These are phyloP conservation scores for Polyergus mexicanus DNA, from an alignment of 1,140 invertebrate species.

Conservation along the genomic window DNA sequence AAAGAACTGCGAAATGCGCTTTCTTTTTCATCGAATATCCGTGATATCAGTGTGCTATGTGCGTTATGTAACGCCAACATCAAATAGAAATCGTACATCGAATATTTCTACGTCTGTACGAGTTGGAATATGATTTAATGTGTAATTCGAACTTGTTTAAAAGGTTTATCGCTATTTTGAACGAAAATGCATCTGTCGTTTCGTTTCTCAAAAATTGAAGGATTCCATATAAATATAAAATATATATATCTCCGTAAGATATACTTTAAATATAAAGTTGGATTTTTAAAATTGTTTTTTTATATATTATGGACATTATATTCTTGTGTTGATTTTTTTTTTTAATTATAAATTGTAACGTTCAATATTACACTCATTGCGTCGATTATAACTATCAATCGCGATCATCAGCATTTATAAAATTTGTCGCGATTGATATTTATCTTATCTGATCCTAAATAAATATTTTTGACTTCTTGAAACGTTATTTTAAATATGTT, in stretches of 20 bases:
- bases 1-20: background rate
- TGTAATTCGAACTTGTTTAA: slow-evolving; percentile 20
- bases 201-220: background rate
- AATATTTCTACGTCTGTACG: background rate
- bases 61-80: background rate
- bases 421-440: background rate
- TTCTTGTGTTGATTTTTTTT: background rate
- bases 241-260: background rate
- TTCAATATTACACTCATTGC: too few species aligned
- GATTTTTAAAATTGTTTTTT: background rate
- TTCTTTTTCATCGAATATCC: background rate
- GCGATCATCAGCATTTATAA: background rate
- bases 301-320: background rate
- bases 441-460: background rate
- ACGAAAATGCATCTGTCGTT: background rate
- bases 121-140: background rate
- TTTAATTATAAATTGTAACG: background rate
- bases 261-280: background rate
- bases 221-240: background rate
- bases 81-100: background rate
- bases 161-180: background rate
- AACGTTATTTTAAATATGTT: background rate
- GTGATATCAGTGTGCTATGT: background rate
- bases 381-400: background rate
- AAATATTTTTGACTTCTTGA: background rate